Conservation (phyloP, 2,113 vertebrate genomes). For the Platysternon megacephalum region DNA sequence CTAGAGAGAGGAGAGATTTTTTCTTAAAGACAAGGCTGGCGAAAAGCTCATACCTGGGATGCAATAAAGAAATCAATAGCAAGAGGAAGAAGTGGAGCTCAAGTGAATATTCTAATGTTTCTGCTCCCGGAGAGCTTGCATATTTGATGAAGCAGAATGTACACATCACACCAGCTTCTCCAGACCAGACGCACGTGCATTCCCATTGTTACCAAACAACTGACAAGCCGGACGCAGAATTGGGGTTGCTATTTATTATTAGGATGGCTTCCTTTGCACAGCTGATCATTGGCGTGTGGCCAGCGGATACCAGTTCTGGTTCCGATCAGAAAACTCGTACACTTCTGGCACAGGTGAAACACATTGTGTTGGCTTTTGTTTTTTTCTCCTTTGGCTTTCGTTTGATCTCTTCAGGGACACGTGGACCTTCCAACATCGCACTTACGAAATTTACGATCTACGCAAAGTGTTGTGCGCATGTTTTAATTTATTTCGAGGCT, state of each 20-base stretch:
- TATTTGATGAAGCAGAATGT: not conserved
- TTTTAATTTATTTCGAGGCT: slow-evolving; percentile 57
- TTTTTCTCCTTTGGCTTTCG: not conserved
- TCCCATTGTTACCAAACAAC: not conserved
- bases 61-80: not conserved
- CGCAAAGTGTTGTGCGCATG: slow-evolving; percentile 4
- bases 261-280: not conserved
- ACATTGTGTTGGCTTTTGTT: not conserved
- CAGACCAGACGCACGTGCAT: not conserved
- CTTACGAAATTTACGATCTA: slow-evolving; percentile 22
- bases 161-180: slow-evolving; percentile 4
- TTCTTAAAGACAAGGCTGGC: not conserved
- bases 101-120: not conserved
- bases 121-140: not conserved
- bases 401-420: slow-evolving; percentile 62
- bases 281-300: not conserved
- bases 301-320: not conserved
- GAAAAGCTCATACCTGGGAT: not conserved
- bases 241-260: not conserved
- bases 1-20: fast-evolving
- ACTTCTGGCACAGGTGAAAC: not conserved
- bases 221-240: not conserved
- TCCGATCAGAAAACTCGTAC: not conserved
- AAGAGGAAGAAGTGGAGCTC: not conserved
- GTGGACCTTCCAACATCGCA: not conserved